Conservation (phyloP, 2,797 vertebrate species). For the Helarctos malayanus region DNA sequence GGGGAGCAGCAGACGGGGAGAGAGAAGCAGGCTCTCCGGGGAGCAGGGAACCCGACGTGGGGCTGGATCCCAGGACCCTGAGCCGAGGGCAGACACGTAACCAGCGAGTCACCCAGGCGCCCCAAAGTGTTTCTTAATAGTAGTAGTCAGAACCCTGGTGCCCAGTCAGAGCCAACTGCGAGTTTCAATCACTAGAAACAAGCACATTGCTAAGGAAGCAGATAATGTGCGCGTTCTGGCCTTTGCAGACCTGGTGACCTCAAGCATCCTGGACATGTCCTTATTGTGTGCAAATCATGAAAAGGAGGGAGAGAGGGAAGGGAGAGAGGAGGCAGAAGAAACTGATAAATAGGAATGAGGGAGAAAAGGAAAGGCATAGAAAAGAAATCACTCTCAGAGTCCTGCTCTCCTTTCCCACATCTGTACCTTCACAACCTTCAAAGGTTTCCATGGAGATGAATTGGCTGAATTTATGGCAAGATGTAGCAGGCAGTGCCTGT, state of each 20-base stretch:
- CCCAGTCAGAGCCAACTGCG: neutral
- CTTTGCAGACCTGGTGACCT: neutral
- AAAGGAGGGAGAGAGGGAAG: neutral
- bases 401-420: neutral
- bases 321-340: neutral
- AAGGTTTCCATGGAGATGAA: conserved; percentile 70
- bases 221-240: neutral
- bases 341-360: neutral
- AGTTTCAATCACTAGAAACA: neutral
- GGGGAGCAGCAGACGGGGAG: no score
- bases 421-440: conserved; percentile 48
- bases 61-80: no score
- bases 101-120: no score
- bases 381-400: neutral
- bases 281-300: neutral
- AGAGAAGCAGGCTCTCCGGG: no score
- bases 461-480: conserved; percentile 2
- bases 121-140: neutral
- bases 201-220: neutral
- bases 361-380: neutral
- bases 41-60: no score
- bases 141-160: neutral
- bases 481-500: neutral
- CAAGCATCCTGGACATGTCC: neutral
- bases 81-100: no score